Evolutionary conservation across 2,797 vertebrate genomes (phyloP), one percentile per base, ranked within the genome.

Genomic region (Adrianichthys oophorus): DNA sequence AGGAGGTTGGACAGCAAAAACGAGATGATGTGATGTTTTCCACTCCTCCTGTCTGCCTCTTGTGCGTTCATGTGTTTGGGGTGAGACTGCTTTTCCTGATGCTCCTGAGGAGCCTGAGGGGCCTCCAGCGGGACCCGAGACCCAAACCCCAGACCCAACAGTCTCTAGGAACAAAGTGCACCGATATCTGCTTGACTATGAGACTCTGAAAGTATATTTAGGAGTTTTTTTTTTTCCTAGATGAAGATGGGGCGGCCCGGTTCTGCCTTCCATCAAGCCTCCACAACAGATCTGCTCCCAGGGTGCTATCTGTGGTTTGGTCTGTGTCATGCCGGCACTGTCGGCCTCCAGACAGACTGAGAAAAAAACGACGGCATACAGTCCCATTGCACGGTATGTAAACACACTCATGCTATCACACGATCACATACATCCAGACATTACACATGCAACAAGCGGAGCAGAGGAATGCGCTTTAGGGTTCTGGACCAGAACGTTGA

Each of bases 11-110:
- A 84, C 76, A 78, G 80, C 68, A 79, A 68, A 81, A 80, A 82
- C 53, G 75, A 76, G 74, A 75, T 82, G 85, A 88, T 78, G 76
- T 79, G 82, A 85, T 82, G 63, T 81, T 86, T 85, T 83, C 82
- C 81, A 82, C 72, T 74, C 65, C 58, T 84, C 80, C 81, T 80
- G 70, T 76, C 65, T 54, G 65, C 54, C 60, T 69, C 63, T 52
- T 48, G 55, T 19, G 57, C 8, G 15, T 47, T 62, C 55, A 51
- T 41, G 47, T 62, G 48, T 52, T 17, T 50, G 50, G 24, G 48
- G 24, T 18, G 17, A 40, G 58, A 43, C 60, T 26, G 40, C 23
- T 32, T 80, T 84, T 84, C 82, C 83, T 52, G 65, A 66, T 76
- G 82, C 76, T 85, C 85, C 86, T 3, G 70, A 77, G 84, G 84